Evolutionary conservation across 2,888 invertebrate species (phyloP), one percentile per base, ranked within the genome.

Genomic region (Drosophila ezoana): DNA sequence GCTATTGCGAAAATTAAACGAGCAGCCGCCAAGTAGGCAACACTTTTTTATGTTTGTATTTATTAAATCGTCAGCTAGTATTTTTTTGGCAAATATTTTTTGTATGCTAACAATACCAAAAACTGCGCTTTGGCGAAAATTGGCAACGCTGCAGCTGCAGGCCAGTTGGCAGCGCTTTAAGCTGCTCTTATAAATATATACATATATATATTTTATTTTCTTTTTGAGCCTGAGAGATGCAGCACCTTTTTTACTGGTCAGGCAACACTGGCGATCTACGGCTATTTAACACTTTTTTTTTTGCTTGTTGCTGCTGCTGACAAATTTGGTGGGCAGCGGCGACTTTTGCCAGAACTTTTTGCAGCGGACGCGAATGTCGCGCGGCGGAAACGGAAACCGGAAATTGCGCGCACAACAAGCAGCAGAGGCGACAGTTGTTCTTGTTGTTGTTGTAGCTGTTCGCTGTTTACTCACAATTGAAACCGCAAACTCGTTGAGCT

Each of bases 371-470:
- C 68, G 52, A 68, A 63, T 49, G 68, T 63, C 68, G 60, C 58
- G 57, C 59, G 52, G 57, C 69, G 80, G 69, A 73, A 71, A 58
- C 79, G 87, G 87, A 90, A 89, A 76, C 76, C 90, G 87, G 87
- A 87, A 89, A 89, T 90, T 89, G 84, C 85, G 85, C 85, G 73
- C 85, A 84, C 84, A 76, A 88, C 86, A 76, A 76, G 67, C 76
- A 67, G 64, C 66, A 59, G 53, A 20, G 20, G 23, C 60, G 48
- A 53, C 47, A 43, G 52, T 60, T 53, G 58, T 47, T 52, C 54
- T 44, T 53, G 38, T 49, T 57, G 18, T 37, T 49, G 58, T 58
- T 43, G 60, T 49, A 72, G 48, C 63, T 70, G 54, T 45, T 68
- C 23, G 72, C 61, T 81, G 65, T 85, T 81, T 72, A 66, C 68